phyloP scores from a whole-genome alignment of 2,888 invertebrate species.

The Drosophila stalkeri region DNA sequence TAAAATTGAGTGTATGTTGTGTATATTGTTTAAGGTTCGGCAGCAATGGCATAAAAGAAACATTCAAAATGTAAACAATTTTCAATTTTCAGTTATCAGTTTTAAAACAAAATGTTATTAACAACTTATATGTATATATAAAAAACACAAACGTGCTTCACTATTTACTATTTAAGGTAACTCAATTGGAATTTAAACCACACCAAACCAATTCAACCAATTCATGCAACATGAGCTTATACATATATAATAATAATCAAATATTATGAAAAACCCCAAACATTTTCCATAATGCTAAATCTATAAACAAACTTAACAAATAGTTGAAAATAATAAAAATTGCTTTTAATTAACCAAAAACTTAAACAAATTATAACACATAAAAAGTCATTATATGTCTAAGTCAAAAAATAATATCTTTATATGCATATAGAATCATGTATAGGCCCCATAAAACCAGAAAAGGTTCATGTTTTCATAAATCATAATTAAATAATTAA shows the following conservation, averaged over 20 bases:
- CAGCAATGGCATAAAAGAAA: constrained; percentile 43
- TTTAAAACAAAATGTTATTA: constrained; percentile 51
- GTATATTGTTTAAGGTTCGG: constrained; percentile 23
- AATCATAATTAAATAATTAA: constrained; percentile 1
- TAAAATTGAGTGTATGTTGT: constrained; percentile 33
- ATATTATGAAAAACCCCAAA: constrained; percentile 5
- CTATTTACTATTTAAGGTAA: constrained; percentile 24
- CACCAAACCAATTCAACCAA: constrained; percentile 33
- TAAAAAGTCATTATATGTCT: neutral
- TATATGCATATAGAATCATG: neutral
- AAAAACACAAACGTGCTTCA: constrained; percentile 52
- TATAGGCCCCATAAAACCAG: constrained; percentile 7
- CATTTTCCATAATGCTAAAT: neutral
- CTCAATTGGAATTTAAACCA: constrained; percentile 32
- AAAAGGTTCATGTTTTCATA: constrained; percentile 1
- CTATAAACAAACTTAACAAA: constrained; percentile 10
- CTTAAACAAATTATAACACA: constrained; percentile 17
- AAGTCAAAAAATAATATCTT: constrained; percentile 3
- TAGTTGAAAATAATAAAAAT: neutral
- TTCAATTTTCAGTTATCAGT: constrained; percentile 43
- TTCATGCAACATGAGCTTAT: constrained; percentile 54
- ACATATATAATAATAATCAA: constrained; percentile 1
- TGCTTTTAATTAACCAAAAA: constrained; percentile 15
- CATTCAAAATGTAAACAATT: constrained; percentile 53
- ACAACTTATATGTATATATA: constrained; percentile 36